Base-by-base conservation (phyloP, 2,797 vertebrate genomes). In the Ciconia nigra region DNA sequence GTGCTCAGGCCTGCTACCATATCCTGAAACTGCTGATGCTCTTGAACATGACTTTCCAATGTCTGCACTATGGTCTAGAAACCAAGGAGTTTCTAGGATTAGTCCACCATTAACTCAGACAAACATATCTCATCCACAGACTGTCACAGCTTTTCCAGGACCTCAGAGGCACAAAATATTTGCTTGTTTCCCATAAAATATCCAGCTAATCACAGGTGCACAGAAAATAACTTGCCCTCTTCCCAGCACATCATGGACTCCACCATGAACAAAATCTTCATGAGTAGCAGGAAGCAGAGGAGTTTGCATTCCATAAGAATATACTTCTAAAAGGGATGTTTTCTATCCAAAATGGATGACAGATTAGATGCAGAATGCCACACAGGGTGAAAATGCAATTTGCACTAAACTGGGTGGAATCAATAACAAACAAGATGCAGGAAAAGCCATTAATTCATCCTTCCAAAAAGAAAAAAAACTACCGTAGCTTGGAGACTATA, bases 61-160 rank as follows among this genome's bases (percentile, higher is more conserved):
- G 96, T 98, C 87, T 97, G 89, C 69, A 96, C 91, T 11, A 96
- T 91, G 81, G 79, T 96, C 98, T 98, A 93, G 51, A 97, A 97
- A 87, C 5, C 84, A 97, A 96, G 63, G 22, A 83, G 61, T 49
- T 77, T 72, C 78, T 62, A 85, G 5, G 39, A 80, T 96, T 87
- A 96, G 46, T n/a, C 24, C 25, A 69, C 8, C 10, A 15, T 31
- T 65, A 49, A 24, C 44, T 46, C 25, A 78, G 62, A 63, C 35
- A 90, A 87, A 47, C 20, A 42, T 6, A 86, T 44, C 28, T 33
- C 28, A 84, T n/a, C 5, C 16, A 67, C 15, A 91, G 15, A 55
- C 19, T 52, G 13, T 35, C n/a, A 49, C 33, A 83, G 29, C 19
- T 83, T 66, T 83, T 55, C 58, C 49, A 89, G 33, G 49, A 91